Evolutionary conservation across 2,113 vertebrate species (phyloP).

Genomic region (Clarias macrocephalus): DNA sequence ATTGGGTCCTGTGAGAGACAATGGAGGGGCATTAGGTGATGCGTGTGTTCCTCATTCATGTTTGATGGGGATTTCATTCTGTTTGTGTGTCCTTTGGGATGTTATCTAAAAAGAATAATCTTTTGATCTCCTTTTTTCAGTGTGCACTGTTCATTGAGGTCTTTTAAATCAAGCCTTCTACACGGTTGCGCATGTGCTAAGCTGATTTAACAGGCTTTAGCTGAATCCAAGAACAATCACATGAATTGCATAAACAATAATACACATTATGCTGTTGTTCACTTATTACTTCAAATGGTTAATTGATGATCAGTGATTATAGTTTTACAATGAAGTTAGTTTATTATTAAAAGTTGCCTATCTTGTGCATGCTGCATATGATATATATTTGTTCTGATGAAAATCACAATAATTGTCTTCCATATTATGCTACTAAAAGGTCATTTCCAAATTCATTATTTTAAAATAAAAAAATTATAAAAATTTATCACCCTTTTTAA

Average conservation of each 20-base stretch:
- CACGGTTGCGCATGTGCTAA: conserved; percentile 77
- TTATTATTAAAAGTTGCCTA: neutral
- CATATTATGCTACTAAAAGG: neutral
- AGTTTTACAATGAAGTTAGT: neutral
- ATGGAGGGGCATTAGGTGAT: conserved; percentile 1
- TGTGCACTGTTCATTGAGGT: conserved; percentile 57
- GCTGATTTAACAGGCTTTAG: conserved; percentile 77
- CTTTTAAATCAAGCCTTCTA: conserved; percentile 75
- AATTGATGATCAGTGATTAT: neutral
- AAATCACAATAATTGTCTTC: too few relatives aligned
- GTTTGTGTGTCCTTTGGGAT: conserved; percentile 15
- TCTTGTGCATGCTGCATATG: neutral
- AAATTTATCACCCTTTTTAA: neutral
- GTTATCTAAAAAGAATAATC: conserved; percentile 45
- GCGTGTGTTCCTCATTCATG: conserved; percentile 27
- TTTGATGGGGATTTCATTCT: conserved; percentile 9
- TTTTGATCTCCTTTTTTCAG: conserved; percentile 48
- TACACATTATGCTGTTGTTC: conserved; percentile 64
- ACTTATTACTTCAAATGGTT: neutral
- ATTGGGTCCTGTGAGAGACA: conserved; percentile 13
- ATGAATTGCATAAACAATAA: conserved; percentile 74
- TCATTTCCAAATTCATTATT: neutral
- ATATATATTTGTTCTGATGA: neutral
- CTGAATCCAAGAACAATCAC: conserved; percentile 71
- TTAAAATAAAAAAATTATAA: neutral